These are phyloP conservation scores for Machaerirhynchus nigripectus DNA, from an alignment of 2,113 vertebrate species.

Conservation along the genomic window DNA sequence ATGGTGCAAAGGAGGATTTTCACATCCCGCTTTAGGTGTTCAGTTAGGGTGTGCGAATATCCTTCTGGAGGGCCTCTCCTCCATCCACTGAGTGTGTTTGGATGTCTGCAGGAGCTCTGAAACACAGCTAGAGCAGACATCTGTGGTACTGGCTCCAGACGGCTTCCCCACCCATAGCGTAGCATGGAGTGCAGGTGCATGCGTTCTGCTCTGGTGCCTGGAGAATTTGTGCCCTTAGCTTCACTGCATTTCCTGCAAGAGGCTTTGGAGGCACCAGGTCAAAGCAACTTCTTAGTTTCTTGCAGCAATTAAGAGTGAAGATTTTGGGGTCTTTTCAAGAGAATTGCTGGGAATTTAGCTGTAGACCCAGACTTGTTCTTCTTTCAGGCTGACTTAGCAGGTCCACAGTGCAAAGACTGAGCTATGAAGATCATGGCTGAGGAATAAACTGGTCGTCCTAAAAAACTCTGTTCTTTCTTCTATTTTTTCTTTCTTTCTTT, in stretches of 20 bases:
- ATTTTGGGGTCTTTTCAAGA: neutral
- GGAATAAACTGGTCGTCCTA: neutral
- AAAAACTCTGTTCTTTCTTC: neutral
- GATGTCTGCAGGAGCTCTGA: neutral
- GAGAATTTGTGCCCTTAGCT: neutral
- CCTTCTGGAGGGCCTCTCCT: neutral
- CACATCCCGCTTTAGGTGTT: neutral
- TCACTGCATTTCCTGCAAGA: neutral
- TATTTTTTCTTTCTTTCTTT: neutral
- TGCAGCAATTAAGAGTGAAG: neutral
- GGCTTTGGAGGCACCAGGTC: neutral
- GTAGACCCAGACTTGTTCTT: neutral
- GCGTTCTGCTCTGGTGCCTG: accelerated
- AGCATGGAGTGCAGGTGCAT: accelerated
- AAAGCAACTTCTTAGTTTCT: neutral
- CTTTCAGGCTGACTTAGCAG: neutral
- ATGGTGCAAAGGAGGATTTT: neutral
- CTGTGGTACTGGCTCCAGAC: neutral
- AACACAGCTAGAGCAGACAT: neutral
- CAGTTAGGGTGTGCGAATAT: neutral
- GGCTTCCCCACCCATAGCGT: neutral
- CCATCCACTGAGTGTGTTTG: neutral
- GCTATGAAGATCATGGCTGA: neutral
- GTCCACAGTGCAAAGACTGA: neutral
- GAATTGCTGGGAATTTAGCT: neutral